Conservation (phyloP, 2,888 invertebrate species). For the Andrena trimmerana region DNA sequence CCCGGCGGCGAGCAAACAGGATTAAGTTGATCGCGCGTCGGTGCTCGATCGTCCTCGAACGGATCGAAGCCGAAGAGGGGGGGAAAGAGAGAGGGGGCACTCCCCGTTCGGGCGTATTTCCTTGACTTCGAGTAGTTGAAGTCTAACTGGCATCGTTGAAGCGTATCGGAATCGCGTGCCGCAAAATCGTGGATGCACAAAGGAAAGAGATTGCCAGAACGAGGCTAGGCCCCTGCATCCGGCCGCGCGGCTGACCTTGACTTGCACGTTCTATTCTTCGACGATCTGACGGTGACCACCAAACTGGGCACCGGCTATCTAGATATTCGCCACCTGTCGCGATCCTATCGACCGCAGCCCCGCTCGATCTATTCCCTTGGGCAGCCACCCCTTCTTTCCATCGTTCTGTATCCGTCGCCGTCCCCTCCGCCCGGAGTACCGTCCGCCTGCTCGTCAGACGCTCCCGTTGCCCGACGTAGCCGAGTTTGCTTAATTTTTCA, state of each 20-base stretch:
- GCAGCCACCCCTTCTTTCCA: background rate
- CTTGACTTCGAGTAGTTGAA: conserved; percentile 14
- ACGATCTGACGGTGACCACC: conserved; percentile 55
- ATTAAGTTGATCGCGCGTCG: conserved; percentile 6
- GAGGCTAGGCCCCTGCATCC: conserved; percentile 65
- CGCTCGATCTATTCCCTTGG: conserved; percentile 28
- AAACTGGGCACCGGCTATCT: conserved; percentile 47
- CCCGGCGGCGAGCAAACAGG: conserved; percentile 9
- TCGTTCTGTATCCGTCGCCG: background rate
- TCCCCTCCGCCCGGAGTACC: background rate
- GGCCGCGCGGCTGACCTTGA: conserved; percentile 65
- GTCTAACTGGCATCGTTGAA: conserved; percentile 51
- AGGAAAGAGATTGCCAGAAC: conserved; percentile 52
- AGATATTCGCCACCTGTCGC: conserved; percentile 65
- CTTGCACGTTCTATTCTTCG: conserved; percentile 60
- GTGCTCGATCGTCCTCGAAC: background rate
- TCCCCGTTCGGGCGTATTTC: background rate
- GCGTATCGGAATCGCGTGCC: conserved; percentile 45
- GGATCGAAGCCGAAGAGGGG: background rate
- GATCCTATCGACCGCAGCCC: conserved; percentile 64
- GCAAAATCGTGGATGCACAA: conserved; percentile 55
- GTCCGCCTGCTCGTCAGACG: conserved; percentile 4
- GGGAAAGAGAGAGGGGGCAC: background rate
- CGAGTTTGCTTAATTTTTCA: conserved; percentile 30
- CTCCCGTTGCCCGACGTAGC: conserved; percentile 16